These are phyloP conservation scores for Catagonus wagneri DNA, from an alignment of 2,113 vertebrate species.

Conservation along the genomic window DNA sequence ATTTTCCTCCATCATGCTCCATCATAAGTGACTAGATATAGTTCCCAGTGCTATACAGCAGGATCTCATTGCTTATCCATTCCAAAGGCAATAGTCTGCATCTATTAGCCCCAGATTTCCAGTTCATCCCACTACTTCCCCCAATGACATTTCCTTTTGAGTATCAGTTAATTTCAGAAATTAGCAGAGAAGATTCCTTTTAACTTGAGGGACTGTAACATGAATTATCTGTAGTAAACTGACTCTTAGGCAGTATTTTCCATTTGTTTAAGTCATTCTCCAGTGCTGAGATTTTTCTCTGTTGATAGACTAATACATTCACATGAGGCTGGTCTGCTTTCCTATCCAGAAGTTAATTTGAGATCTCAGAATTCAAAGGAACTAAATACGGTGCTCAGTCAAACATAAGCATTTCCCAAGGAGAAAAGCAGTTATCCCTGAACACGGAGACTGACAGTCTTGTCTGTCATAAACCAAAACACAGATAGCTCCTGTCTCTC, in stretches of 20 bases:
- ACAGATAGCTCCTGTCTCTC: slow-evolving; percentile 67
- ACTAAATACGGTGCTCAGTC: neutral
- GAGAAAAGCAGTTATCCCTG: slow-evolving; percentile 16
- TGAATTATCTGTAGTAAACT: neutral
- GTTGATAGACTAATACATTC: neutral
- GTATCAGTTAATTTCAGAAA: slow-evolving; percentile 34
- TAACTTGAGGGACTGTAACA: neutral
- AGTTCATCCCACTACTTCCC: too few relatives aligned
- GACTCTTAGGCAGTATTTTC: neutral
- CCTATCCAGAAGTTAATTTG: slow-evolving; percentile 72
- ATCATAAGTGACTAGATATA: too few relatives aligned
- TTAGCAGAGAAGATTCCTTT: neutral
- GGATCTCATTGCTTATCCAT: too few relatives aligned
- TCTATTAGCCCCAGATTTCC: too few relatives aligned
- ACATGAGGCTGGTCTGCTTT: slow-evolving; percentile 39
- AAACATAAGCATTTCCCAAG: slow-evolving; percentile 51
- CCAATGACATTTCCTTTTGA: slow-evolving; percentile 47
- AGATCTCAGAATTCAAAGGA: slow-evolving; percentile 18
- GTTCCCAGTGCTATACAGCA: too few relatives aligned
- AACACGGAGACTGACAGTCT: slow-evolving; percentile 62
- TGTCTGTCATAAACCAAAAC: slow-evolving; percentile 71
- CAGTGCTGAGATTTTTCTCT: neutral
- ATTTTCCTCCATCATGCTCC: too few relatives aligned
- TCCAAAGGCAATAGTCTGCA: too few relatives aligned
- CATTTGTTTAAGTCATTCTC: slow-evolving; percentile 11